A percentile compares a stretch with the other conserved stretches of the same genome.
phyloP scores from a whole-genome alignment of 2,113 vertebrate genomes.

The Rissa tridactyla region DNA sequence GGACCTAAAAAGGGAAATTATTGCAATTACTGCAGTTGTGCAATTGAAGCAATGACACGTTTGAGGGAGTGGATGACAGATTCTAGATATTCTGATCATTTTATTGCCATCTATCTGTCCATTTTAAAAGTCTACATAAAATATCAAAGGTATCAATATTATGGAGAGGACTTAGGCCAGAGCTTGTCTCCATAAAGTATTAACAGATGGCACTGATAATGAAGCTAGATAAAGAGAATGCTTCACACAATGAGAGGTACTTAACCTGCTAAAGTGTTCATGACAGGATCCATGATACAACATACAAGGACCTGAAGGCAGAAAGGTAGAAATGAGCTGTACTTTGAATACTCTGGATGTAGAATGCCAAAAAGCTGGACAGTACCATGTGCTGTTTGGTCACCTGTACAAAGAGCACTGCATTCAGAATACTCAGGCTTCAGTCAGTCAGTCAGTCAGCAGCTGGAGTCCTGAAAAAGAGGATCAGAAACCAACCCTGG shows the following conservation, averaged over 20 bases:
- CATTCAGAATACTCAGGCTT: background rate
- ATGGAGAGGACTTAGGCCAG: background rate
- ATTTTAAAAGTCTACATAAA: background rate
- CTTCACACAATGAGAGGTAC: background rate
- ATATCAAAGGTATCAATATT: background rate
- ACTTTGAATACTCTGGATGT: background rate
- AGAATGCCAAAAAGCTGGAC: background rate
- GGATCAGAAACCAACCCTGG: background rate
- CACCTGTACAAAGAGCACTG: background rate
- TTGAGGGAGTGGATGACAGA: background rate
- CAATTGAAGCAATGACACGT: background rate
- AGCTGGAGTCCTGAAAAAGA: background rate
- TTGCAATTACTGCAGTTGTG: background rate
- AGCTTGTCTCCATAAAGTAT: background rate
- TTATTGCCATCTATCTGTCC: background rate
- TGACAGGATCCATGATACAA: background rate
- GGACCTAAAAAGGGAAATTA: background rate
- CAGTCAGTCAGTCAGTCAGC: background rate
- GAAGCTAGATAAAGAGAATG: background rate
- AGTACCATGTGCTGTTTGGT: background rate
- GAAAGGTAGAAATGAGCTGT: background rate
- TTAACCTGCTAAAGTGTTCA: background rate
- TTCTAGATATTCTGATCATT: background rate
- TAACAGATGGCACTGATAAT: background rate
- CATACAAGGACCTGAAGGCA: background rate